Conservation (phyloP, 1,140 invertebrate species). For the Liolophura sinensis region DNA sequence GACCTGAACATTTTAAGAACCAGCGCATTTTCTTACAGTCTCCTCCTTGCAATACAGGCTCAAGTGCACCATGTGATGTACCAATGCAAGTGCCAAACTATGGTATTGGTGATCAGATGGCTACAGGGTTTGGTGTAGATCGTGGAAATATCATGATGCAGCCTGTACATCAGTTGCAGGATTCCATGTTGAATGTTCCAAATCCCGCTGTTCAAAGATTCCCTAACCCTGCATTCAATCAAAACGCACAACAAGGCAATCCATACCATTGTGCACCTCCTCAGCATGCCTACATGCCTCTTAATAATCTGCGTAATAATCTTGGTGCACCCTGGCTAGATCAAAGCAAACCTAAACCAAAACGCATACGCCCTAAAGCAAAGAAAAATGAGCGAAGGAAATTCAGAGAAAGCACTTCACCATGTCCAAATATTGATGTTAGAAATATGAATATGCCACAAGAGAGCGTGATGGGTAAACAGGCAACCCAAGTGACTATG, state of each 20-base stretch:
- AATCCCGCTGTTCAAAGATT: no score
- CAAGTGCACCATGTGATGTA: neutral
- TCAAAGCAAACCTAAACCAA: slow-evolving; percentile 17
- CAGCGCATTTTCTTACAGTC: slow-evolving; percentile 14
- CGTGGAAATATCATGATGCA: no score
- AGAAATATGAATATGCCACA: slow-evolving; percentile 26
- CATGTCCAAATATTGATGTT: slow-evolving; percentile 44
- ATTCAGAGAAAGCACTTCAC: slow-evolving; percentile 31
- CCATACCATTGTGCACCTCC: neutral
- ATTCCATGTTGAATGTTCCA: no score
- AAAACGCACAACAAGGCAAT: slow-evolving; percentile 3
- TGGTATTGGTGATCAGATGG: neutral
- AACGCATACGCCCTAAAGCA: slow-evolving; percentile 17
- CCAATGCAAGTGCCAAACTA: slow-evolving; percentile 9
- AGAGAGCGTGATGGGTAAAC: neutral
- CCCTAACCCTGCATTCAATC: slow-evolving; percentile 6
- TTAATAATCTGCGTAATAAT: slow-evolving; percentile 18
- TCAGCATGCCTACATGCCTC: neutral
- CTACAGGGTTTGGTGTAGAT: no score
- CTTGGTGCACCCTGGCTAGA: slow-evolving; percentile 20
- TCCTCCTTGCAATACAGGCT: slow-evolving; percentile 1
- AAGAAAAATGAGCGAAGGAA: slow-evolving; percentile 24
- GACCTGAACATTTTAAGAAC: slow-evolving; percentile 14
- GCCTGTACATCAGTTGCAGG: no score
- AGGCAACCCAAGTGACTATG: slow-evolving; percentile 25